Base-by-base conservation (phyloP, 2,888 invertebrate species). In the Hirtodrosophila trivittata region DNA sequence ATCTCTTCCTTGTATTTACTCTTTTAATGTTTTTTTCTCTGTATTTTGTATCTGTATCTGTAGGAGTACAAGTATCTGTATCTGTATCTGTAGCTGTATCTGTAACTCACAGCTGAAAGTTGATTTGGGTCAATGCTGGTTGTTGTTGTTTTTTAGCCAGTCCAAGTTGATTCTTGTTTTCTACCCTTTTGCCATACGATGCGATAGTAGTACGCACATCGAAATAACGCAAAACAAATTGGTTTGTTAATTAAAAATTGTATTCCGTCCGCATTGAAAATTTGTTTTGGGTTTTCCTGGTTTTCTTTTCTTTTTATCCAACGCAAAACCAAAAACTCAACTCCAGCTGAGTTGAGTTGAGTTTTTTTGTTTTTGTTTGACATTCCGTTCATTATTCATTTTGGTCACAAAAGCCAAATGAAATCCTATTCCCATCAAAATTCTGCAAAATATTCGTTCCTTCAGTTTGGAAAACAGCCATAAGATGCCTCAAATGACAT, bases 221-320 rank as follows among this genome's bases (percentile, higher is more conserved):
- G 58, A 69, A 78, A 72, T 70, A 86, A 77, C 71, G 66, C 45
- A 71, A 74, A 71, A 84, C 85, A 84, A 81, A 81, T 81, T 86
- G 85, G 84, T 81, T 81, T 81, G 84, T 81, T 81, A 86, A 86
- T 81, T 86, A 86, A 82, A 80, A 83, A 70, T 73, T 75, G 70
- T 60, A 51, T 32, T 38, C 32, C 3, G 35, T 49, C 39, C 52
- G 56, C 45, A 69, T 59, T 47, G 30, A 16, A 13, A n/a, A 62
- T 68, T 50, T 50, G 37, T 64, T n/a, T 57, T 42, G 26, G 45
- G 8, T 41, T 25, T 25, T 10, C 0, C 9, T 9, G 28, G n/a
- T 28, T 9, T 28, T n/a, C 28, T 28, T 28, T 28, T n/a, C 28
- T 28, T 3, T 28, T 21, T 21, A 5, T 21, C 5, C 3, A 3